phyloP scores from a whole-genome alignment of 2,888 invertebrate species.

The Apodemia mormo region DNA sequence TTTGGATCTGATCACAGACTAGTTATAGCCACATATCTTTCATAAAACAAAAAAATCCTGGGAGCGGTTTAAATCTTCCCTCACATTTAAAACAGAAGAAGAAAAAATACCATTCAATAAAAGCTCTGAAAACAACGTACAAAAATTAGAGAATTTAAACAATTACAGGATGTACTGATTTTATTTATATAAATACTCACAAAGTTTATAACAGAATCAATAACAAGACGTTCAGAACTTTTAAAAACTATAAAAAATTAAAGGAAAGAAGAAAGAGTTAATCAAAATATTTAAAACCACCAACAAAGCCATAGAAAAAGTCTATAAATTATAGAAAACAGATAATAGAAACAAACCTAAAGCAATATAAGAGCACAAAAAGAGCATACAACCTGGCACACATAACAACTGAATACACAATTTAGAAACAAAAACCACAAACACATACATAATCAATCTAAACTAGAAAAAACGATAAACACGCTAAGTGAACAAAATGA shows the following conservation, averaged over 20 bases:
- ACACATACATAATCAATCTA: too few relatives aligned
- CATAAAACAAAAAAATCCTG: too few relatives aligned
- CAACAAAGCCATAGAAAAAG: slow-evolving; percentile 19
- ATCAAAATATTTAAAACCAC: neutral
- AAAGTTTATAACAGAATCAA: slow-evolving; percentile 16
- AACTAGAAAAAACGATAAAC: too few relatives aligned
- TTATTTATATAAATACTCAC: slow-evolving; percentile 22
- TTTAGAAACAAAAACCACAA: neutral
- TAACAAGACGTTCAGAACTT: slow-evolving; percentile 27
- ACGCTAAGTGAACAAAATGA: too few relatives aligned
- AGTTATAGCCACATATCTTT: neutral
- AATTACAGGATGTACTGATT: slow-evolving; percentile 19
- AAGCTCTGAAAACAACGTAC: slow-evolving; percentile 20
- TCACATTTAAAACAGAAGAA: neutral
- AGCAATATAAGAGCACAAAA: neutral
- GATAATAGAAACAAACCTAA: slow-evolving; percentile 23
- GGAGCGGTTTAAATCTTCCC: too few relatives aligned
- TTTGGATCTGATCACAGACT: neutral
- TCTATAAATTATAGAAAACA: slow-evolving; percentile 18
- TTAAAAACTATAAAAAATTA: neutral
- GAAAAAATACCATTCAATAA: slow-evolving; percentile 19
- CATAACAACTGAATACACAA: slow-evolving; percentile 24
- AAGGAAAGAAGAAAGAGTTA: slow-evolving; percentile 18
- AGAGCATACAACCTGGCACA: slow-evolving; percentile 18
- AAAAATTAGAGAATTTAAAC: slow-evolving; percentile 14